Evolutionary conservation across 2,888 invertebrate genomes (phyloP), one percentile per base, ranked within the genome.

Genomic region (Cantharis rufa): DNA sequence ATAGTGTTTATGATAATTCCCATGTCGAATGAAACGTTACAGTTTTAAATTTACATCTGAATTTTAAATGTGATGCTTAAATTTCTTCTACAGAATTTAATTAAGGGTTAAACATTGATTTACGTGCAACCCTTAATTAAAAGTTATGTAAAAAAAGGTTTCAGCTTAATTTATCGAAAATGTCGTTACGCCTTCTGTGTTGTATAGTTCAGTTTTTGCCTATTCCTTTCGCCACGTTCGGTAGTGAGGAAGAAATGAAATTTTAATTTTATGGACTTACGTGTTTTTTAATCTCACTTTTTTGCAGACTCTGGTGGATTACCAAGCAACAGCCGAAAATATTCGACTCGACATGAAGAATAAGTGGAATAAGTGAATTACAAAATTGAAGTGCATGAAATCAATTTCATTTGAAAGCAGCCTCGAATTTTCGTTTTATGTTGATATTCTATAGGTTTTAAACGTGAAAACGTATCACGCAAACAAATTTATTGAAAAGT

Each of bases 401-500:
- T 75, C 71, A 71, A 75, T 71, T 75, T 71, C 66, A 71, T 75
- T 75, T 75, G 48, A 66, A 69, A 69, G 75, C 69, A 64, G 62
- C 63, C 27, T 28, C 64, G 63, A 32, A 61, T 64, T 72, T 64
- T 69, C 48, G 69, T 76, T 69, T 64, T 72, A 15, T 69, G 69
- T 70, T 32, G 63, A 64, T 64, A 28, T 18, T 61, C 15, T 10
- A 16, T 15, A 62, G 72, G 32, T 71, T 72, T 27, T 71, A 69
- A 73, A 71, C n/a, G 15, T 15, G 74, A 73, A 69, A 66, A 10
- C 71, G 24, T 48, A 74, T 74, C 77, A 77, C 77, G 77, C 74
- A 74, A 77, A 77, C 69, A 72, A 74, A 77, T 77, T 77, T 77
- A 77, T 77, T 74, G 74, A 69, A 69, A 68, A 71, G 63, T 71